Conservation (phyloP, 2,888 invertebrate species). For the Brachypterus glaber region DNA sequence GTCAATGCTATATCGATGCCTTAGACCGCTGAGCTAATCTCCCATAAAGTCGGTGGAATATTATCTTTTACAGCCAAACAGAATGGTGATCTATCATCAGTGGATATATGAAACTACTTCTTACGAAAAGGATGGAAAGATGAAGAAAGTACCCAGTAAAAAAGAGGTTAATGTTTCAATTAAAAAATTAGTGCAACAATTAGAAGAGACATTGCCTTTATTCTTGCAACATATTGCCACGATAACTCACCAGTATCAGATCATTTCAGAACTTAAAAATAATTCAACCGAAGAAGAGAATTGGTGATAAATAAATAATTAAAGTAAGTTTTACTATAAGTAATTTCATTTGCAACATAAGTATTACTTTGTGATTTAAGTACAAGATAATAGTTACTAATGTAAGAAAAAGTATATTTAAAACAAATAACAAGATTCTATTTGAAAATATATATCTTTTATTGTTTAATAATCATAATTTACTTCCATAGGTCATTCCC, state of each 20-base stretch:
- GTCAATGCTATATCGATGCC: too few relatives aligned
- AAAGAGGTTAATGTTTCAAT: neutral
- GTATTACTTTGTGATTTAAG: neutral
- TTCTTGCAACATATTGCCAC: neutral
- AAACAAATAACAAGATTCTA: neutral
- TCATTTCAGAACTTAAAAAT: neutral
- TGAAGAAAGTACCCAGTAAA: neutral
- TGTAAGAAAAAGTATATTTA: neutral
- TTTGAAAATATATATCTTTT: neutral
- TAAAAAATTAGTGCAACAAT: neutral
- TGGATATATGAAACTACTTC: neutral
- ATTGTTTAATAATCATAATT: neutral
- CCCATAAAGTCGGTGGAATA: neutral
- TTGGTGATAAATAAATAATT: too few relatives aligned
- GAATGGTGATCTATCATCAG: neutral
- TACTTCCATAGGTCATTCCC: neutral
- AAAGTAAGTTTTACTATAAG: too few relatives aligned
- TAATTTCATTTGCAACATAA: neutral
- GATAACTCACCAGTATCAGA: slow-evolving; percentile 2
- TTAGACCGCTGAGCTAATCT: too few relatives aligned
- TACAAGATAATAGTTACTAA: neutral
- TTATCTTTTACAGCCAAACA: neutral
- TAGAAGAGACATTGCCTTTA: slow-evolving; percentile 1
- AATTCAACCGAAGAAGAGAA: neutral
- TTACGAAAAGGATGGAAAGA: slow-evolving; percentile 3